These are phyloP conservation scores for Andrena trimmerana DNA, from an alignment of 2,888 invertebrate genomes.

Conservation along the genomic window DNA sequence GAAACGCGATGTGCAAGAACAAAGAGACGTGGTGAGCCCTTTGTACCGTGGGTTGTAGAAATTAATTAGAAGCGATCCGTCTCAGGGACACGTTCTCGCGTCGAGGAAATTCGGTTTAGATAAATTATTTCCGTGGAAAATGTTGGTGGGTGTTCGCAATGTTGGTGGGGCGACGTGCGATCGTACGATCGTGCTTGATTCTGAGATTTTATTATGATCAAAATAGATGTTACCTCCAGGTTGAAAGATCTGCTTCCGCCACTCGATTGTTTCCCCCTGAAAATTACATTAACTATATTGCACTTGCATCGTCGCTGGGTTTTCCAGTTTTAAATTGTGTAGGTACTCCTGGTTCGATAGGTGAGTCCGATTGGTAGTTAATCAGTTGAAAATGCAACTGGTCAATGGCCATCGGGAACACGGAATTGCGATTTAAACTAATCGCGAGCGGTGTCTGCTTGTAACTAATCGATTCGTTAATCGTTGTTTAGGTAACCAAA, in stretches of 20 bases:
- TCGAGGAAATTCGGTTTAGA: slow-evolving; percentile 19
- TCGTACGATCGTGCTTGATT: neutral
- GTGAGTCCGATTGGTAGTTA: too few species aligned
- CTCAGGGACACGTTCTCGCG: neutral
- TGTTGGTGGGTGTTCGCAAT: neutral
- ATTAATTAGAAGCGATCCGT: slow-evolving; percentile 24
- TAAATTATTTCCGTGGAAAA: neutral
- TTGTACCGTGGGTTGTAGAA: slow-evolving; percentile 18
- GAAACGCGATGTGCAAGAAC: slow-evolving; percentile 20
- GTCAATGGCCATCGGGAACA: neutral
- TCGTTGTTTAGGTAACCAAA: slow-evolving; percentile 11
- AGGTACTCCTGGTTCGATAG: too few species aligned
- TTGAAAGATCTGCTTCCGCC: too few species aligned
- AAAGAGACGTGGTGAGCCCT: slow-evolving; percentile 10
- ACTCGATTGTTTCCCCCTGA: too few species aligned
- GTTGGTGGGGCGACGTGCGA: neutral
- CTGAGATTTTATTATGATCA: neutral
- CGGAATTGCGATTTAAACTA: slow-evolving; percentile 22
- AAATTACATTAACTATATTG: too few species aligned
- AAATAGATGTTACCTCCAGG: too few species aligned
- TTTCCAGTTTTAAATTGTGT: too few species aligned
- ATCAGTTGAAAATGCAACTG: neutral
- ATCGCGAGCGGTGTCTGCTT: neutral
- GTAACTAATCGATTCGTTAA: slow-evolving; percentile 32
- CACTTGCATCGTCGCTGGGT: too few species aligned